These are phyloP conservation scores for Bryconaethiops microstoma DNA, from an alignment of 2,797 vertebrate species.

Conservation along the genomic window DNA sequence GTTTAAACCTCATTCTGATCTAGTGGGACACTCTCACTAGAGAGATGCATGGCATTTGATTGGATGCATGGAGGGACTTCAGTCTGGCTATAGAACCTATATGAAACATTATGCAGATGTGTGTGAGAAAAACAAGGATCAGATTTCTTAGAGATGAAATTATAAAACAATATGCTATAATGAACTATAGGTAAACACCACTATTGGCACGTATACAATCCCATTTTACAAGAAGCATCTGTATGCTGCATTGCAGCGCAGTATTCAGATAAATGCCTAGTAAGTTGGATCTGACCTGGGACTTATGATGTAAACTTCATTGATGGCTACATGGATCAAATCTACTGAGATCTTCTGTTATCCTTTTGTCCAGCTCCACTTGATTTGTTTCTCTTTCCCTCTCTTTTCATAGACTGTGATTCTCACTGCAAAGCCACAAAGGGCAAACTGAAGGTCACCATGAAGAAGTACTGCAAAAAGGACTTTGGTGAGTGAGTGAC, in stretches of 20 bases:
- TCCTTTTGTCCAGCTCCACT: neutral
- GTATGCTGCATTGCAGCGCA: neutral
- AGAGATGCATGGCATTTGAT: neutral
- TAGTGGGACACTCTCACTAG: slow-evolving; percentile 28
- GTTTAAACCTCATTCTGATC: slow-evolving; percentile 41
- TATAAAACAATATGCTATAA: neutral
- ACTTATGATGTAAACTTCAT: no score
- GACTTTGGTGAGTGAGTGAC: slow-evolving; percentile 90
- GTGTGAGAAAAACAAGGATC: neutral
- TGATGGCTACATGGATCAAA: neutral
- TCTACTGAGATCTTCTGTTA: slow-evolving; percentile 1
- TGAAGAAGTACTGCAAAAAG: slow-evolving; percentile 99
- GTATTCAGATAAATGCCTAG: neutral
- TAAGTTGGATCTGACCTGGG: neutral
- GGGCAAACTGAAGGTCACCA: slow-evolving; percentile 98
- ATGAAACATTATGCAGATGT: neutral
- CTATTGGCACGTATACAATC: neutral
- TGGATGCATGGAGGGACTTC: neutral
- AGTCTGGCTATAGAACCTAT: neutral
- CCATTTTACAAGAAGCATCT: neutral
- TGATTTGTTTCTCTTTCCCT: slow-evolving; percentile 14
- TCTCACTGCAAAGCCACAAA: slow-evolving; percentile 98
- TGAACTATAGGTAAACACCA: neutral
- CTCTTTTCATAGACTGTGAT: slow-evolving; percentile 81
- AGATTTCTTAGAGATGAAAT: neutral